Evolutionary conservation across 2,888 invertebrate genomes (phyloP).

Genomic region (Hemistola chrysoprasaria): DNA sequence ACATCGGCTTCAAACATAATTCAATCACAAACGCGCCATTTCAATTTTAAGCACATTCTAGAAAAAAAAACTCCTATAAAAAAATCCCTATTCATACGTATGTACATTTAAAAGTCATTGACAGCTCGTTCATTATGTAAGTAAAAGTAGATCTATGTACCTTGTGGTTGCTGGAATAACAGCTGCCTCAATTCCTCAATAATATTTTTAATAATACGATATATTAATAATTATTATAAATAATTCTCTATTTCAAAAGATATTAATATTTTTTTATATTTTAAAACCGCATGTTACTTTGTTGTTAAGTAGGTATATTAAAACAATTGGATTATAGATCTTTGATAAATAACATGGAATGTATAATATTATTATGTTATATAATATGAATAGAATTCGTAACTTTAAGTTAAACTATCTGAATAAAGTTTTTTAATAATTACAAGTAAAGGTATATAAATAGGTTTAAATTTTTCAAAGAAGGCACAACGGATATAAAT

Average conservation of each 20-base stretch:
- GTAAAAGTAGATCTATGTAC: not conserved
- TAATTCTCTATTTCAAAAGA: not conserved
- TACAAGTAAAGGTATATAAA: slow-evolving; percentile 27
- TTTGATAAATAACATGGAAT: slow-evolving; percentile 40
- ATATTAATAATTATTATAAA: too few species aligned
- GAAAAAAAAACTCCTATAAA: too few species aligned
- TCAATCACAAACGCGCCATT: slow-evolving; percentile 65
- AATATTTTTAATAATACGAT: too few species aligned
- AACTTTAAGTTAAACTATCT: slow-evolving; percentile 6
- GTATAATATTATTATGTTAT: slow-evolving; percentile 25
- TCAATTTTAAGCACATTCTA: slow-evolving; percentile 60
- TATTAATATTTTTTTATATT: not conserved
- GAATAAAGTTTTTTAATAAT: slow-evolving; percentile 25
- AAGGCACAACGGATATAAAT: slow-evolving; percentile 58
- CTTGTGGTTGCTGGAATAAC: too few species aligned
- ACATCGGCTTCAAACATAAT: slow-evolving; percentile 63
- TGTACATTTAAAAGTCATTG: slow-evolving; percentile 57
- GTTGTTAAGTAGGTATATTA: too few species aligned
- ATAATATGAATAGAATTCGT: slow-evolving; percentile 9
- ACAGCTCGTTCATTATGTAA: slow-evolving; percentile 35
- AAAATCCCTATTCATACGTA: too few species aligned
- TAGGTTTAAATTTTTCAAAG: slow-evolving; percentile 42
- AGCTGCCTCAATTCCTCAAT: slow-evolving; percentile 15
- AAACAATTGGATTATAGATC: too few species aligned
- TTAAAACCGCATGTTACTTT: too few species aligned